A percentile compares a stretch with the other conserved stretches of the same genome.
phyloP scores from a whole-genome alignment of 2,797 vertebrate species.

The Lophotriccus pileatus region DNA sequence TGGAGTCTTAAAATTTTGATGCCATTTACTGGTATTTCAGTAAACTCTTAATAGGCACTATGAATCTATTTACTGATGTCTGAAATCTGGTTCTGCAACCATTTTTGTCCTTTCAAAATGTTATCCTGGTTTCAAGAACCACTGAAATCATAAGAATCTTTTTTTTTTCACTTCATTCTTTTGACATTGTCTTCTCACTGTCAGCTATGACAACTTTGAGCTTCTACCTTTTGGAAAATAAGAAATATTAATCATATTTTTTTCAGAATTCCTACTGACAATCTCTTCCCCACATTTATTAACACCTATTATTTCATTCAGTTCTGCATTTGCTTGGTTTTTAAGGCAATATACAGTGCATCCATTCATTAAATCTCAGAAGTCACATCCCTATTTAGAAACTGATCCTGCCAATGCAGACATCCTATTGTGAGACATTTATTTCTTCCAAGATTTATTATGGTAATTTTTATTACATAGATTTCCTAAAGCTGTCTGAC shows the following conservation, averaged over 20 bases:
- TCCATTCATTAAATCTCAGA: background rate
- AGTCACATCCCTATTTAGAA: background rate
- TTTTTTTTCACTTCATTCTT: background rate
- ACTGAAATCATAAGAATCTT: background rate
- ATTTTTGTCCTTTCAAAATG: background rate
- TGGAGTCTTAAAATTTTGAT: background rate
- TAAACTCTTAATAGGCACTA: background rate
- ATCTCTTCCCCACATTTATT: constrained; percentile 7
- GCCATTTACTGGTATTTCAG: background rate
- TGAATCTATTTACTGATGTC: background rate
- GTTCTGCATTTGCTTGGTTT: constrained; percentile 11
- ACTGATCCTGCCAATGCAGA: background rate
- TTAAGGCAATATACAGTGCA: background rate
- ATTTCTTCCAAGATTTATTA: constrained; percentile 17
- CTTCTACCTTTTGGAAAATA: background rate
- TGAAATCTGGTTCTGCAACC: background rate
- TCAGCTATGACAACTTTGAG: background rate
- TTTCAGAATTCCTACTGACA: background rate
- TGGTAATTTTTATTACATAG: constrained; percentile 1
- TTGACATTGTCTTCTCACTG: background rate
- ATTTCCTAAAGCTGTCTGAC: background rate
- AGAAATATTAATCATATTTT: background rate
- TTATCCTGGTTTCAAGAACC: background rate
- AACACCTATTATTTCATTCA: background rate
- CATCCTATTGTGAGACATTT: background rate